Evolutionary conservation across 2,888 invertebrate species (phyloP).

Genomic region (Polydrusus tereticollis): DNA sequence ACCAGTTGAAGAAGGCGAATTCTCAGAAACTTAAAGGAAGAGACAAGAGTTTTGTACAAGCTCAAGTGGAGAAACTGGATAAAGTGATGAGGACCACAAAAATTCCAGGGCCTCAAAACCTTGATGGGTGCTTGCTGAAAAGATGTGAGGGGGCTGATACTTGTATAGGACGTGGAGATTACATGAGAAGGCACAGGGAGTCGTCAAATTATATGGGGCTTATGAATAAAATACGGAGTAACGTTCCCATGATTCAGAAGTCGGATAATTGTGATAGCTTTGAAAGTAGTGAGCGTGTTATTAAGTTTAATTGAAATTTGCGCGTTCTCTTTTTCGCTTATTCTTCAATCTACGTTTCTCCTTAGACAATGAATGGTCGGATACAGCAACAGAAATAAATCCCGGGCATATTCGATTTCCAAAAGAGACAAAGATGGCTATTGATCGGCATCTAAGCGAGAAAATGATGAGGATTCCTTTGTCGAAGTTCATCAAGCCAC

Average conservation of each 20-base stretch:
- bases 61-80: constrained; percentile 41
- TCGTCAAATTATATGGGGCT: constrained; percentile 6
- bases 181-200: background rate
- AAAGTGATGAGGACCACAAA: constrained; percentile 17
- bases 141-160: background rate
- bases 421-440: constrained; percentile 37
- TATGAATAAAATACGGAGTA: constrained; percentile 28
- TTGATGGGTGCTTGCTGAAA: background rate
- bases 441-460: constrained; percentile 27
- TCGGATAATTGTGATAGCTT: background rate
- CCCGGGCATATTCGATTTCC: constrained; percentile 31
- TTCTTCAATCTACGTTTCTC: background rate
- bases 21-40: background rate
- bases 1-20: background rate
- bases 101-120: background rate
- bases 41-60: constrained; percentile 38
- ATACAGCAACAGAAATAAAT: background rate
- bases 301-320: background rate
- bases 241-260: constrained; percentile 17
- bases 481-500: constrained; percentile 25
- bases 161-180: background rate
- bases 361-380: constrained; percentile 37
- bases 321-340: background rate
- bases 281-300: constrained; percentile 2
- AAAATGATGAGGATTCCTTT: constrained; percentile 19